phyloP scores from a whole-genome alignment of 1,140 invertebrate genomes.

The Megalopta genalis region DNA sequence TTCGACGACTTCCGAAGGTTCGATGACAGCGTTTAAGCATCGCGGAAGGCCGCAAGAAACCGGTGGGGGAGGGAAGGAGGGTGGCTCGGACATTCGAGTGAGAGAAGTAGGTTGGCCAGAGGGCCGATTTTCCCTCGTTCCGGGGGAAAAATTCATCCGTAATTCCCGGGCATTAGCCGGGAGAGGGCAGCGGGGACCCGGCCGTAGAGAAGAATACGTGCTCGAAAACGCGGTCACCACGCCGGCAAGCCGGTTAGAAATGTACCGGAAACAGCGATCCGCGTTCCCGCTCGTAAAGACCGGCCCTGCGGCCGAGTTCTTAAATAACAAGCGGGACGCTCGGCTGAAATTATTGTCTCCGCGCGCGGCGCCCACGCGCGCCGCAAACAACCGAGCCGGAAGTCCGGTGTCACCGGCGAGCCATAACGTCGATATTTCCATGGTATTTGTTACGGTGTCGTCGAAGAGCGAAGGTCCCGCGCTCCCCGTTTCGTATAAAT shows the following conservation, averaged over 20 bases:
- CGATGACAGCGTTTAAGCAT: too few species aligned
- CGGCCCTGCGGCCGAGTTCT: neutral
- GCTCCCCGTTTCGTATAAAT: too few species aligned
- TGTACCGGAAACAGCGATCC: neutral
- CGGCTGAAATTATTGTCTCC: neutral
- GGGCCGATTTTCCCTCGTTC: neutral
- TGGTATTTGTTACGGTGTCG: too few species aligned
- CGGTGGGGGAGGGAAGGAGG: too few species aligned
- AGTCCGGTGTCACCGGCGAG: neutral
- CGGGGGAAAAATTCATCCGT: neutral
- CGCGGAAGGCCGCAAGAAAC: too few species aligned
- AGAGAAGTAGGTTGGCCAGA: neutral
- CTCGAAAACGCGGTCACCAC: too few species aligned
- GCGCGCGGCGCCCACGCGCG: neutral
- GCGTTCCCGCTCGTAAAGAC: neutral
- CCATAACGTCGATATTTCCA: too few species aligned
- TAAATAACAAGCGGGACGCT: neutral
- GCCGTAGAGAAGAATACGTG: neutral
- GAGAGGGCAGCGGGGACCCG: neutral
- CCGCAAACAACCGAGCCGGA: constrained; percentile 1
- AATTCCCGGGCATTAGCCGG: neutral
- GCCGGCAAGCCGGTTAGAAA: neutral
- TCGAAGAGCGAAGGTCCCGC: too few species aligned
- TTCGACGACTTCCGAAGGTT: too few species aligned
- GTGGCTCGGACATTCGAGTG: neutral